phyloP scores from a whole-genome alignment of 1,140 invertebrate species.

The Pseudomyrmex cubaensis region DNA sequence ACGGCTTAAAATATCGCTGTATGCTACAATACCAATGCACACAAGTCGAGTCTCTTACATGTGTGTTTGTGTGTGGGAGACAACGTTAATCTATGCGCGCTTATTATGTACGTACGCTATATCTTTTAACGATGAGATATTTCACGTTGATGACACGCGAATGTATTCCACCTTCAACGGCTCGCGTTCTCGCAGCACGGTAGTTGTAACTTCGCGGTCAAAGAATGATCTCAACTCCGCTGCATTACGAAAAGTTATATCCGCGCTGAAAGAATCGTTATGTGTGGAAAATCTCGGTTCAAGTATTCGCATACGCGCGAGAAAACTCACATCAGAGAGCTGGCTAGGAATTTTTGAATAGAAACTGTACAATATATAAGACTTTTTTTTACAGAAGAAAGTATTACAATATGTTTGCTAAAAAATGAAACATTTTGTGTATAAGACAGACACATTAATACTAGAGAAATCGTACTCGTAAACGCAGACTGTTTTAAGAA shows the following conservation, averaged over 20 bases:
- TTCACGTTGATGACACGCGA: slow-evolving; percentile 38
- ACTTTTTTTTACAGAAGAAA: too few species aligned
- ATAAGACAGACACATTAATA: too few species aligned
- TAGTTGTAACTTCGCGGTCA: slow-evolving; percentile 25
- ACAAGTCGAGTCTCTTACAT: slow-evolving; percentile 6
- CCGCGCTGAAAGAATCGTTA: neutral
- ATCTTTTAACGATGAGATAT: slow-evolving; percentile 36
- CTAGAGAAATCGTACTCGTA: too few species aligned
- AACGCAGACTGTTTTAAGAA: too few species aligned
- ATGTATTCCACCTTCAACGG: slow-evolving; percentile 41
- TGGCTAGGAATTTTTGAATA: neutral
- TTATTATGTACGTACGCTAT: slow-evolving; percentile 32
- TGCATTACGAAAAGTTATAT: slow-evolving; percentile 21
- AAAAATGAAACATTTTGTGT: too few species aligned
- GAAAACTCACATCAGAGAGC: slow-evolving; percentile 1
- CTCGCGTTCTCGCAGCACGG: slow-evolving; percentile 6
- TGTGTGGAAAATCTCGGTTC: slow-evolving; percentile 9
- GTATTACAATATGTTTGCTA: too few species aligned
- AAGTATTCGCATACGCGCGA: neutral
- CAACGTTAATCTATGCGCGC: slow-evolving; percentile 34
- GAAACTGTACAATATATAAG: neutral
- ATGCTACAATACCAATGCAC: slow-evolving; percentile 4
- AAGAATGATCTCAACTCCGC: slow-evolving; percentile 6
- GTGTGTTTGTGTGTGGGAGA: neutral
- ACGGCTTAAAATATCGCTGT: slow-evolving; percentile 32